Evolutionary conservation across 1,140 invertebrate species (phyloP), one percentile per base, ranked within the genome.

Genomic region (Asobara japonica): DNA sequence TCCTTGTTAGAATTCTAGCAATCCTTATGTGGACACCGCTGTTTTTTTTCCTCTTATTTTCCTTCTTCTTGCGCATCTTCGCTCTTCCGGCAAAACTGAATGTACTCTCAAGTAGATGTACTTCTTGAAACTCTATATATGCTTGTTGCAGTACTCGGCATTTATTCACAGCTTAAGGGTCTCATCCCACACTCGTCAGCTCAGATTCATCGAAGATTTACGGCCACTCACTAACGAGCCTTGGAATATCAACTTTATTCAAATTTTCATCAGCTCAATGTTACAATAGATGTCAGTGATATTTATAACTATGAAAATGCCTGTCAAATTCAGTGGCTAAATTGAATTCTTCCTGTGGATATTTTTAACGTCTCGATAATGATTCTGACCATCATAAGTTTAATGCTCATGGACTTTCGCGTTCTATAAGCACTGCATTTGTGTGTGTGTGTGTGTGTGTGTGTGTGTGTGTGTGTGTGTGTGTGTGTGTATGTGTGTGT

Each of bases 161-260:
- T 73, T 76, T 73, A 73, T 76, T 68, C 68, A 68, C 67, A 69
- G 48, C 65, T 80, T 75, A 75, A 78, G 74, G 74, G 77, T 78
- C 76, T 71, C 78, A 76, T 82, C 78, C 78, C 70, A 78, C 77
- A 78, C 76, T 75, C 73, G 62, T 80, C 76, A 78, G 70, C 76
- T 78, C 60, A 41, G 60, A 71, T 48, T 74, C 74, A 69, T 41
- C 31, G 61, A 73, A 78, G 79, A 82, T 82, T 82, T 78, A 76
- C 72, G 56, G 71, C 62, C 7, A n/a, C 65, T 69, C 74, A 73
- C 74, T 83, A 84, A 84, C 79, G 75, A 84, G 75, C 65, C 65
- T 33, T 11, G 11, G 31, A 62, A 62, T 72, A 76, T 77, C 75
- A 64, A 69, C 36, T 70, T 51, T 10, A 67, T 25, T 61, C 56